phyloP scores from a whole-genome alignment of 30 jellyfish, hydroid and myxozoan species.

The Sanderia malayensis region DNA sequence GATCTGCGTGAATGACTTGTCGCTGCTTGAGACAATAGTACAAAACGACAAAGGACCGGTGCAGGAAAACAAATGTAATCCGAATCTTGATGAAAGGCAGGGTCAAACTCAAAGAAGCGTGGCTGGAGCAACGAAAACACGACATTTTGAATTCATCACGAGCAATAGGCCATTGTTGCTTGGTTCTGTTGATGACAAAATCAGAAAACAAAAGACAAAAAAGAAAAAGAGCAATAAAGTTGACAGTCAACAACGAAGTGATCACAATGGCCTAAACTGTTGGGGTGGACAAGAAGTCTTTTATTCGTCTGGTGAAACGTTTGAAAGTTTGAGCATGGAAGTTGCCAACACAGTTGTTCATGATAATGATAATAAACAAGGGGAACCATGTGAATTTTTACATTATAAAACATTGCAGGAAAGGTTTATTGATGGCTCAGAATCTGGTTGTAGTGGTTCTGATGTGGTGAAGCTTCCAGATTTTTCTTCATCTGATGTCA shows the following conservation, averaged over 20 bases:
- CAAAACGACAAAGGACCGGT: conserved; percentile 3
- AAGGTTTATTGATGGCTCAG: not conserved
- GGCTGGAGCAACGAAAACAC: not conserved
- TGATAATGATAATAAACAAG: not conserved
- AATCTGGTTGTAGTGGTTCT: not conserved
- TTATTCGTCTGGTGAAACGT: not conserved
- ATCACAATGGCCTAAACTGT: not conserved
- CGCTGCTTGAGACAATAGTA: not conserved
- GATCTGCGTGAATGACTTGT: not conserved
- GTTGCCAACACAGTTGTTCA: not conserved
- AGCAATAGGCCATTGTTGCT: not conserved
- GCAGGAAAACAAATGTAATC: conserved; percentile 4
- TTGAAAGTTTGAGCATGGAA: not conserved
- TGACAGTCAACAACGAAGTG: not conserved
- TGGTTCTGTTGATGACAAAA: too few species aligned
- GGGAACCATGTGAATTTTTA: not conserved
- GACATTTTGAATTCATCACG: not conserved
- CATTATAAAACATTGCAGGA: not conserved
- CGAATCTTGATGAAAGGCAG: not conserved
- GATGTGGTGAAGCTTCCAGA: not conserved
- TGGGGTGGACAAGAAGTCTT: not conserved
- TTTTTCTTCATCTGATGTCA: not conserved
- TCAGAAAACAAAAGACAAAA: not conserved
- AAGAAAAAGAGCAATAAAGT: not conserved
- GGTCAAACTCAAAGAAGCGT: not conserved